Conservation (phyloP, 2,113 vertebrate species). For the Perca flavescens region DNA sequence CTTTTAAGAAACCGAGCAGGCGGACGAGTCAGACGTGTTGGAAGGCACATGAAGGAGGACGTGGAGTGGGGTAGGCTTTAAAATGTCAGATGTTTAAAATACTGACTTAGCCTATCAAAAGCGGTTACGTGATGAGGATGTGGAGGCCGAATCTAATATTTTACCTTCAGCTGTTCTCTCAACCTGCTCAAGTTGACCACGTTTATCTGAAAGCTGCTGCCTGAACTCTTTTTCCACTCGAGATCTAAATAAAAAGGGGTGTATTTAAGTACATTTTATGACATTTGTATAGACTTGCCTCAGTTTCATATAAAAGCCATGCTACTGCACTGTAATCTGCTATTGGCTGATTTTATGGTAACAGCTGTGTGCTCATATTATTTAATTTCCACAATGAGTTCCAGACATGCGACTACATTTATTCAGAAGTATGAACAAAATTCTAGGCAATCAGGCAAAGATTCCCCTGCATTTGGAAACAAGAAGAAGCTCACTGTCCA, state of each 20-base stretch:
- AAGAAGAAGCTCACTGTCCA: constrained; percentile 16
- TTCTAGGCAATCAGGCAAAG: neutral
- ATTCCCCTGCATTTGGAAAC: constrained; percentile 7
- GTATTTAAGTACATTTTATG: too few species aligned
- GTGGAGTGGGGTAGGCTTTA: neutral
- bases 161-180: neutral
- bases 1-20: constrained; percentile 59
- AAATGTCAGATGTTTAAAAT: constrained; percentile 14
- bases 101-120: constrained; percentile 1
- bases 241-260: neutral
- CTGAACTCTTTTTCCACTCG: neutral
- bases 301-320: neutral
- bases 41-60: constrained; percentile 42
- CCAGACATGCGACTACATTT: neutral
- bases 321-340: neutral
- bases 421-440: constrained; percentile 40
- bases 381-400: neutral
- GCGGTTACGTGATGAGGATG: neutral
- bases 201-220: neutral
- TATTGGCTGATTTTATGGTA: neutral
- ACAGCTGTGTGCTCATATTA: neutral
- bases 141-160: constrained; percentile 4
- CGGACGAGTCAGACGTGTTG: constrained; percentile 45
- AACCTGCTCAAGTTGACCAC: neutral
- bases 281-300: neutral